Evolutionary conservation across 2,797 vertebrate genomes (phyloP).

Genomic region (Anas bahamensis): DNA sequence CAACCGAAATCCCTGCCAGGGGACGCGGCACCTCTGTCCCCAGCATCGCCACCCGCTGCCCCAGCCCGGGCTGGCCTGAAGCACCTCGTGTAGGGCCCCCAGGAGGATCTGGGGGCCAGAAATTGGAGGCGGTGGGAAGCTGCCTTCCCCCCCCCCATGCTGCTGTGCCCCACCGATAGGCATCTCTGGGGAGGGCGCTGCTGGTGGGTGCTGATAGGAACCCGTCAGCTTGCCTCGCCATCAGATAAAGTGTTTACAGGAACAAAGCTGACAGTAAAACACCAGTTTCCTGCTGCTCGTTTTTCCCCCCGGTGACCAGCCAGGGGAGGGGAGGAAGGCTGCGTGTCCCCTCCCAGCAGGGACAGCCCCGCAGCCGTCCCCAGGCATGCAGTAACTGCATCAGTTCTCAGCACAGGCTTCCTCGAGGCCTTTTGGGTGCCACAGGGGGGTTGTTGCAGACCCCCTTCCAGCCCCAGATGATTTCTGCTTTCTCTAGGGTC

Average conservation of each 20-base stretch:
- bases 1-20: neutral
- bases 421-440: accelerated
- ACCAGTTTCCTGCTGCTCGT: neutral
- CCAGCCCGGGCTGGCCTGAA: neutral
- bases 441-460: neutral
- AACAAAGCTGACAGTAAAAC: neutral
- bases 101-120: neutral
- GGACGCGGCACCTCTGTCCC: neutral
- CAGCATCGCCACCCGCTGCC: neutral
- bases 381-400: accelerated
- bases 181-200: neutral
- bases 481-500: neutral
- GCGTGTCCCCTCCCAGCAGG: accelerated
- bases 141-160: too few relatives aligned
- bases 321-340: accelerated
- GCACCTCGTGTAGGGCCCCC: neutral
- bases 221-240: neutral
- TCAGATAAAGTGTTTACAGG: neutral
- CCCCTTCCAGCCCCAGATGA: neutral
- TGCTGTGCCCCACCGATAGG: neutral
- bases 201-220: neutral
- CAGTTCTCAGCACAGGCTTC: neutral
- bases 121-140: neutral
- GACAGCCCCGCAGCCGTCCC: neutral
- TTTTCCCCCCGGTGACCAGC: neutral